Evolutionary conservation across 2,888 invertebrate species (phyloP), one percentile per base, ranked within the genome.

Genomic region (Tetragonula carbonaria): DNA sequence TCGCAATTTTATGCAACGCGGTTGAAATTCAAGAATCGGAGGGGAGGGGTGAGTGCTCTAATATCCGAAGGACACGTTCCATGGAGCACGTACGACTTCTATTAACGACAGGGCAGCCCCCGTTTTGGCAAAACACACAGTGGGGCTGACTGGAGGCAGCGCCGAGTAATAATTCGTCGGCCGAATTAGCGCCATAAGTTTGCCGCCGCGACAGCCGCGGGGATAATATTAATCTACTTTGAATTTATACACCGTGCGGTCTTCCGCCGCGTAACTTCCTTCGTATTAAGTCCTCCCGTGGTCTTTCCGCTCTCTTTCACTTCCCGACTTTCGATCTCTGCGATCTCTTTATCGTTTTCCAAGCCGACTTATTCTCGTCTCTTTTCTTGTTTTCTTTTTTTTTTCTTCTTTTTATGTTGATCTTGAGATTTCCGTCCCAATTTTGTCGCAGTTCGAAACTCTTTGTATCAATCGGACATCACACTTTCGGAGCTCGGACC

Each of bases 191-290:
- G 91, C 93, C 94, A 93, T 94, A 94, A 94, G 93, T 94, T 93
- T 91, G 87, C 90, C 91, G 90, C 91, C 90, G 91, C 90, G 93
- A 93, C 93, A 93, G 92, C 88, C 91, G 87, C 92, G 92, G 92
- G 90, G 92, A 94, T 93, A 94, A 94, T 94, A 94, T 94, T 94
- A 94, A 94, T 94, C 94, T 94, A 94, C 93, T 93, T 93, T 93
- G 92, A 94, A 94, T 94, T 94, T 94, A 94, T 94, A 92, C 87
- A 90, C 89, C 81, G 80, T 79, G 90, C 86, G 90, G 87, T 90
- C 82, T 86, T 86, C 86, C 86, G 74, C 86, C 76, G 67, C 57
- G 70, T 74, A 72, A 80, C 82, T 82, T 82, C 73, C 74, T 77
- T 68, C 77, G 82, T 80, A 85, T 89, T 76, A 86, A 88, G 88